Evolutionary conservation across 2,797 vertebrate genomes (phyloP).

Genomic region (Phalanger gymnotis): DNA sequence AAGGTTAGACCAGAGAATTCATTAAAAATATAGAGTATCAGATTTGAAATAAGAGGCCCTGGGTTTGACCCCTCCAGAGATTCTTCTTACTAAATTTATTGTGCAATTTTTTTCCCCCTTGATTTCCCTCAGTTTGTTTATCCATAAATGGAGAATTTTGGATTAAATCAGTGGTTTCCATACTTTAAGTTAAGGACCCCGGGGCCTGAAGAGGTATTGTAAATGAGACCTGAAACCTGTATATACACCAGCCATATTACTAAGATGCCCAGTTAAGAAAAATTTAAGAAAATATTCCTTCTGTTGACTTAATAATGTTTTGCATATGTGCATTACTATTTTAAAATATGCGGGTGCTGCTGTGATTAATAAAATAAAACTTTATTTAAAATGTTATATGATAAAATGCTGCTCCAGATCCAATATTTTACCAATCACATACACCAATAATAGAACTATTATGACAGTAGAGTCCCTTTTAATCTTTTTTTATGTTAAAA

Average conservation of each 20-base stretch:
- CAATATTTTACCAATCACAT: background rate
- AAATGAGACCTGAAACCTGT: background rate
- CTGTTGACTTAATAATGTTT: no score
- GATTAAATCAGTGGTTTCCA: background rate
- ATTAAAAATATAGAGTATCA: background rate
- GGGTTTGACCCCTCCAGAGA: background rate
- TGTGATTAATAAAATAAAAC: background rate
- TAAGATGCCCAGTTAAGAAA: background rate
- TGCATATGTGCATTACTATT: no score
- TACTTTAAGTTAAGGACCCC: background rate
- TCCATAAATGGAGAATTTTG: background rate
- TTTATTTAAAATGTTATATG: background rate
- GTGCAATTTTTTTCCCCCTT: background rate
- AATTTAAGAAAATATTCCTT: background rate
- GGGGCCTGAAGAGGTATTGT: background rate
- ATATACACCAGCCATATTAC: background rate
- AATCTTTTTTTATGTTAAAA: background rate
- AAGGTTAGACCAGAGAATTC: background rate
- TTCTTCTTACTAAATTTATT: background rate
- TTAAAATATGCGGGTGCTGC: background rate
- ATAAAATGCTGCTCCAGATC: background rate
- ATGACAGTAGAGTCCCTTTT: background rate
- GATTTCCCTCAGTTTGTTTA: background rate
- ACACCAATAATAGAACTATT: background rate
- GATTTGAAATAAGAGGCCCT: background rate